A percentile compares a stretch with the other conserved stretches of the same genome.
phyloP scores from a whole-genome alignment of 2,888 invertebrate genomes.

The Dolomedes plantarius region DNA sequence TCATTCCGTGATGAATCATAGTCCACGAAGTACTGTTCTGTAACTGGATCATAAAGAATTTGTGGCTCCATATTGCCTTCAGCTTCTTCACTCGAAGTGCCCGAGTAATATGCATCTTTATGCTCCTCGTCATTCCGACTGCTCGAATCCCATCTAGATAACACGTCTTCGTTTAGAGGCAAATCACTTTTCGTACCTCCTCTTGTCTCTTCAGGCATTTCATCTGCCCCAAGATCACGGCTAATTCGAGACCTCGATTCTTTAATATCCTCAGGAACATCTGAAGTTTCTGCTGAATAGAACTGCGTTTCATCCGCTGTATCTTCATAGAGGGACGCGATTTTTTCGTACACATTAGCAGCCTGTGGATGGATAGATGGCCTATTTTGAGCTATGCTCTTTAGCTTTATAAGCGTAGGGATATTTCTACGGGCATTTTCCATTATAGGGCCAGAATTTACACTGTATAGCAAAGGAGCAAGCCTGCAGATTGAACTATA shows the following conservation, averaged over 20 bases:
- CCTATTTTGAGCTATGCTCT: background rate
- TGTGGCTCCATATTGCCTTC: background rate
- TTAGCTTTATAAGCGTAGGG: background rate
- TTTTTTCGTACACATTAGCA: constrained; percentile 35
- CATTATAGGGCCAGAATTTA: background rate
- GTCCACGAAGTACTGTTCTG: background rate
- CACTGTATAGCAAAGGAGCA: background rate
- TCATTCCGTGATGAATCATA: background rate
- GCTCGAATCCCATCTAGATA: too few species aligned
- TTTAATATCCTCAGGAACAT: too few species aligned
- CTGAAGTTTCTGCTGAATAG: too few species aligned
- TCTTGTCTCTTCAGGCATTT: too few species aligned
- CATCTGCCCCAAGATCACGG: too few species aligned
- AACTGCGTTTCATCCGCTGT: background rate
- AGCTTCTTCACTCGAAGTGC: background rate
- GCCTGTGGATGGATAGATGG: background rate
- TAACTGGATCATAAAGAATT: background rate
- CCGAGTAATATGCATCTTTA: background rate
- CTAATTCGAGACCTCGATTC: too few species aligned
- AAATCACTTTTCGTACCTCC: too few species aligned
- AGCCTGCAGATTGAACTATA: constrained; percentile 39
- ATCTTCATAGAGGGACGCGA: constrained; percentile 24
- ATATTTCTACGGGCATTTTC: background rate
- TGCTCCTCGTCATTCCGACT: background rate
- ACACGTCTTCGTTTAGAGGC: too few species aligned